Evolutionary conservation across 2,888 invertebrate species (phyloP).

Genomic region (Machimus atricapillus): DNA sequence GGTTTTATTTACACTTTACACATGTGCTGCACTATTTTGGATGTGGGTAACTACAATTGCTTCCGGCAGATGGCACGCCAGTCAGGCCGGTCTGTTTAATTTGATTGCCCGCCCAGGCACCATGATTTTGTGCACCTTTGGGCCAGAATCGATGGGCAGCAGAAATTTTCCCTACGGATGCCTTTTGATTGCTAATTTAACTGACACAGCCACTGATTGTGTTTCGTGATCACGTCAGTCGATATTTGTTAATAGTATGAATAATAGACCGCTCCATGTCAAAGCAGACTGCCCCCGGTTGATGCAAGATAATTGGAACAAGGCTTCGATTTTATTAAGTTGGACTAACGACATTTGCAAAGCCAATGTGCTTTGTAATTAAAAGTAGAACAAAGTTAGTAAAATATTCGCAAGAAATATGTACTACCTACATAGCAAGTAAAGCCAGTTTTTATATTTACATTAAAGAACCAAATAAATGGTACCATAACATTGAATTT

Average conservation of each 20-base stretch:
- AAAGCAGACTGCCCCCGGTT: not conserved
- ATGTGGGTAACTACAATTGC: not conserved
- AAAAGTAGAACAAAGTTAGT: too few species aligned
- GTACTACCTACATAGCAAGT: too few species aligned
- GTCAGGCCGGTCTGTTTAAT: not conserved
- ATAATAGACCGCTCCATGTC: not conserved
- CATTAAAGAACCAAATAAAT: too few species aligned
- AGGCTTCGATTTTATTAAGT: not conserved
- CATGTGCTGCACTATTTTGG: not conserved
- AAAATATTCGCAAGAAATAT: not conserved
- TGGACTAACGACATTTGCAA: not conserved
- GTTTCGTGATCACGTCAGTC: not conserved
- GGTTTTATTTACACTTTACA: not conserved
- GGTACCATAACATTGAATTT: too few species aligned
- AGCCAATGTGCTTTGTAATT: not conserved
- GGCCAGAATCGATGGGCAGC: not conserved
- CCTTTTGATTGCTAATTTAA: not conserved
- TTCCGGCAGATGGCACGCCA: not conserved
- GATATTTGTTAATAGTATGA: not conserved
- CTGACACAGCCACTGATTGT: not conserved
- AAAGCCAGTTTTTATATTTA: too few species aligned
- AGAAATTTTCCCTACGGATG: not conserved
- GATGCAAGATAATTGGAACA: not conserved
- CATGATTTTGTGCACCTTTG: not conserved
- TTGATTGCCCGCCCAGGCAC: not conserved